A percentile compares a stretch with the other conserved stretches of the same genome.
These are phyloP conservation scores for Neogobius melanostomus DNA, from an alignment of 2,113 vertebrate genomes.

Conservation along the genomic window DNA sequence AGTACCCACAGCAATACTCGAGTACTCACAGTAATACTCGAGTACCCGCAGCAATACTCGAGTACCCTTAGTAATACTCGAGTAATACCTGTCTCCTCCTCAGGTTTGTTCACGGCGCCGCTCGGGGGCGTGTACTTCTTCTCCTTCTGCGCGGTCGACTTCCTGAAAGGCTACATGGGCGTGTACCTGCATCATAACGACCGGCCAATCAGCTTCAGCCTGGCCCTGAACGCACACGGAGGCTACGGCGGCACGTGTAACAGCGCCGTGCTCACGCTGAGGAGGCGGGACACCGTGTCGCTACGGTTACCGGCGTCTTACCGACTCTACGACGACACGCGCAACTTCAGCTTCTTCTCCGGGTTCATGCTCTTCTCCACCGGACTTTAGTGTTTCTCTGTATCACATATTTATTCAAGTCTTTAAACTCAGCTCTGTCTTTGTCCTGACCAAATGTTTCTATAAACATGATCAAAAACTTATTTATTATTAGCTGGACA, in stretches of 20 bases:
- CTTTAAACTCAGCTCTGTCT: too few relatives aligned
- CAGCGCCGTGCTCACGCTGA: constrained; percentile 43
- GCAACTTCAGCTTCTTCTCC: constrained; percentile 65
- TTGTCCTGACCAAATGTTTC: too few relatives aligned
- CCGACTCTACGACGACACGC: constrained; percentile 66
- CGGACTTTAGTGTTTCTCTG: too few relatives aligned
- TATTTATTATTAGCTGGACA: too few relatives aligned
- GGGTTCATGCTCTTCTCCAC: constrained; percentile 62
- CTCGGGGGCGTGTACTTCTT: constrained; percentile 65
- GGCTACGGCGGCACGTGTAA: constrained; percentile 51
- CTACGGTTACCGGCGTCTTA: constrained; percentile 65
- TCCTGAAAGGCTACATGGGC: constrained; percentile 70
- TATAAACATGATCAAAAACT: too few relatives aligned
- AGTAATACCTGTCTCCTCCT: too few relatives aligned
- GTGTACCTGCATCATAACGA: constrained; percentile 61
- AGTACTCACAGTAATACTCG: too few relatives aligned
- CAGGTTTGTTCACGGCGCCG: constrained; percentile 65
- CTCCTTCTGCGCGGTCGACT: constrained; percentile 64
- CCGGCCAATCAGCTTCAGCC: constrained; percentile 49
- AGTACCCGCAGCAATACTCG: too few relatives aligned
- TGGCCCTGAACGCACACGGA: constrained; percentile 66
- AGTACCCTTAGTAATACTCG: too few relatives aligned
- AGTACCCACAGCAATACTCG: too few relatives aligned
- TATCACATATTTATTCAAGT: too few relatives aligned
- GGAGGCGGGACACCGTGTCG: constrained; percentile 35